Evolutionary conservation across 2,797 vertebrate genomes (phyloP), one percentile per base, ranked within the genome.

Genomic region (Chelidonichthys spinosus): DNA sequence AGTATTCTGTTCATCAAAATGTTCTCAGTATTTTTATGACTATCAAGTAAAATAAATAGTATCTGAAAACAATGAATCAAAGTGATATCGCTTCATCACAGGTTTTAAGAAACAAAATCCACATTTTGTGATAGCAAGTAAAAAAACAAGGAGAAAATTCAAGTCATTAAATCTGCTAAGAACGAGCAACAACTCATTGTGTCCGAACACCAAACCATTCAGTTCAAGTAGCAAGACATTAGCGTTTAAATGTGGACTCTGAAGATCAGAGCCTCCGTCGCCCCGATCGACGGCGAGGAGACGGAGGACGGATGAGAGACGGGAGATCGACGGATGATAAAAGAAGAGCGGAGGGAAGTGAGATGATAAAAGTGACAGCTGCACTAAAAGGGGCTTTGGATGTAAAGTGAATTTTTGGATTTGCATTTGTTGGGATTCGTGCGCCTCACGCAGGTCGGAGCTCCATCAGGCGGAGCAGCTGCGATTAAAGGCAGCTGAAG

Each of bases 311-410:
- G 50, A 69, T 67, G 49, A 74, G 74, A 63, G 39, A 63, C 25
- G 50, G 44, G 42, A 76, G 62, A 70, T 6, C 64, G 63, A 83
- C 4, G 35, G 60, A 76, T 73, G 74, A 76, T 64, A 37, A 67
- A 42, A 66, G 39, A 58, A 43, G 37, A 77, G 67, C 40, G 40
- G 49, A 43, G 44, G 69, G 49, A 76, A 37, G 56, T 3, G 15
- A 53, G 42, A 67, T 63, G 60, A 81, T 50, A 68, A 55, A 76
- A 50, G 79, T 50, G 77, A 85, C 84, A 73, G 74, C 54, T 80
- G 52, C 63, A 67, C 73, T 62, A 56, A 78, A 73, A 72, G 32
- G 62, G 43, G 44, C 54, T 36, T 63, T 0, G 5, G 8, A 35
- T 58, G 56, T 25, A 17, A 39, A 63, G 39, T 55, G 59, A 52